Evolutionary conservation across 2,113 vertebrate species (phyloP).

Genomic region (Leiothrix lutea): DNA sequence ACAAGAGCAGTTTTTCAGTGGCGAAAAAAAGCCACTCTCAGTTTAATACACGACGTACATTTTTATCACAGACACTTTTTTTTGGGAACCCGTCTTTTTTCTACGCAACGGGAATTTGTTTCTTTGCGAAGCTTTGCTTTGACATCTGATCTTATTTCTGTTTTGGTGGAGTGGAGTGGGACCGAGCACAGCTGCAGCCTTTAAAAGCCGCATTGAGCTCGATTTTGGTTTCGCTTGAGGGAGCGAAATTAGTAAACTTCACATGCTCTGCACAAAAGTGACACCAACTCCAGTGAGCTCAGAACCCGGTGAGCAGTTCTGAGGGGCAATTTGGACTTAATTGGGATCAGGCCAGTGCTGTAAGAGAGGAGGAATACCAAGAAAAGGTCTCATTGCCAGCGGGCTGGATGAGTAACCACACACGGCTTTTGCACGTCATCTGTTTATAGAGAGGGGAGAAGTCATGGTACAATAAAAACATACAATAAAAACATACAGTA

Average conservation of each 20-base stretch:
- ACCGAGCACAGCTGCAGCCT: not conserved
- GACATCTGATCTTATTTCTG: not conserved
- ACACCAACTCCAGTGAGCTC: not conserved
- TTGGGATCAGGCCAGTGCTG: not conserved
- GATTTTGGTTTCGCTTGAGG: not conserved
- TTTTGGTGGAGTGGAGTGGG: not conserved
- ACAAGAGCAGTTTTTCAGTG: not conserved
- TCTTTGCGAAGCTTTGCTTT: not conserved
- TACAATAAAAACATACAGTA: not conserved
- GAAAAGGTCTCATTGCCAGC: not conserved
- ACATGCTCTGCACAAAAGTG: not conserved
- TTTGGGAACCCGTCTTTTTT: not conserved
- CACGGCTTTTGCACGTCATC: not conserved
- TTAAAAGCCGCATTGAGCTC: not conserved
- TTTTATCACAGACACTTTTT: not conserved
- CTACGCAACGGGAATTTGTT: not conserved
- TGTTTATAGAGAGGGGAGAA: conserved; percentile 39
- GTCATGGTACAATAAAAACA: not conserved
- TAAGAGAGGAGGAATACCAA: not conserved
- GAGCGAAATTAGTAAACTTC: not conserved
- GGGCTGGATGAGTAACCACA: not conserved
- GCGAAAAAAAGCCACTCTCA: not conserved
- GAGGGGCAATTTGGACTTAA: not conserved
- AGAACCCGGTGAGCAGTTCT: not conserved
- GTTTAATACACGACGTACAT: not conserved